Percentiles rank a stretch among this genome's conserved stretches.
phyloP scores from a whole-genome alignment of 2,888 invertebrate genomes.

The Drosophila atroscutellata region DNA sequence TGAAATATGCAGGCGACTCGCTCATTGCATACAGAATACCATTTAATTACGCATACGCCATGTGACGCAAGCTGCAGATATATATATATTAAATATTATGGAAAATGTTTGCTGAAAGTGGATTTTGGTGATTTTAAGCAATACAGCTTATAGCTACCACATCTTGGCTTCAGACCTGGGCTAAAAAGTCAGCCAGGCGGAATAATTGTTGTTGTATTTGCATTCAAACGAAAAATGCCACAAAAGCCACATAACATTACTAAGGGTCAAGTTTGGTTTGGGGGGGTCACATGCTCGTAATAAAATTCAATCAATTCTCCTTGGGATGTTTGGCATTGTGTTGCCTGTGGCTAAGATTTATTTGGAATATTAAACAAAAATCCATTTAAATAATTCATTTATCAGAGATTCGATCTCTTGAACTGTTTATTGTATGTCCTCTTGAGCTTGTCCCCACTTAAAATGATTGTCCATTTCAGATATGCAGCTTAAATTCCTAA shows the following conservation, averaged over 20 bases:
- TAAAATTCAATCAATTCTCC: conserved; percentile 35
- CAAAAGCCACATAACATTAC: conserved; percentile 39
- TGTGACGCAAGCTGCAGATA: conserved; percentile 21
- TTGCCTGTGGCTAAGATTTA: conserved; percentile 19
- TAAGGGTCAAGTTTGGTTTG: conserved; percentile 13
- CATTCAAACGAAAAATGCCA: conserved; percentile 34
- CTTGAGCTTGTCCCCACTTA: neutral
- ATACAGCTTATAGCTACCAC: conserved; percentile 21
- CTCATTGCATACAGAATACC: conserved; percentile 30
- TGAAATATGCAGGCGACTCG: conserved; percentile 18
- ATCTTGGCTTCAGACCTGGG: conserved; percentile 2
- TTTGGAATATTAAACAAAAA: conserved; percentile 27
- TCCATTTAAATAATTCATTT: conserved; percentile 65
- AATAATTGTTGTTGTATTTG: conserved; percentile 47
- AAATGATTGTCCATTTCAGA: conserved; percentile 34
- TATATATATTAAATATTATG: conserved; percentile 11
- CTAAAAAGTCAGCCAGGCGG: conserved; percentile 16
- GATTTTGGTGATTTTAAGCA: conserved; percentile 56
- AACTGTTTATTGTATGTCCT: conserved; percentile 9
- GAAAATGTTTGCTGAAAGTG: conserved; percentile 43
- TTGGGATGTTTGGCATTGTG: conserved; percentile 4
- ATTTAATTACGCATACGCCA: conserved; percentile 52
- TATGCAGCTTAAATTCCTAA: conserved; percentile 45
- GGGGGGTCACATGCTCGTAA: conserved; percentile 13
- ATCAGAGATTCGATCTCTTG: conserved; percentile 15